Conservation (phyloP, 2,888 invertebrate species). For the Thumatha senex region DNA sequence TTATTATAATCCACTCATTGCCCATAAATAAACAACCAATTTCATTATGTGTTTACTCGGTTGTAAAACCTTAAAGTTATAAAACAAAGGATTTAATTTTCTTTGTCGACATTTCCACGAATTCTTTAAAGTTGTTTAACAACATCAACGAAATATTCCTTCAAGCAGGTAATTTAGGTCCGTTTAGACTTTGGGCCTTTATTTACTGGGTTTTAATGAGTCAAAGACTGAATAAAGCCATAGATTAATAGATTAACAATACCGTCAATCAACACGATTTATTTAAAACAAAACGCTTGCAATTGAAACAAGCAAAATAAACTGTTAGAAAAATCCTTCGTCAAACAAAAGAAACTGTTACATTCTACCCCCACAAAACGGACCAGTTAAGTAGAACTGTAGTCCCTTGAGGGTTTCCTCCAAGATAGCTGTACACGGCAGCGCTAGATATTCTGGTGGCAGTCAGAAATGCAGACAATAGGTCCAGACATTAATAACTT, state of each 20-base stretch:
- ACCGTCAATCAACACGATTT: conserved; percentile 51
- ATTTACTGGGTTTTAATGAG: too few relatives aligned
- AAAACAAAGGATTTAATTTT: too few relatives aligned
- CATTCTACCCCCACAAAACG: conserved; percentile 62
- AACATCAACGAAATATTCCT: too few relatives aligned
- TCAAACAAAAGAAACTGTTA: conserved; percentile 66
- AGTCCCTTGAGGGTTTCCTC: conserved; percentile 28
- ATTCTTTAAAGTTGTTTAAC: too few relatives aligned
- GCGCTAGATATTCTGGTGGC: conserved; percentile 49
- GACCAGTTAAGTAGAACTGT: conserved; percentile 49
- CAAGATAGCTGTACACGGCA: conserved; percentile 32
- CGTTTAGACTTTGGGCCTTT: too few relatives aligned
- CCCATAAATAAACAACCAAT: too few relatives aligned
- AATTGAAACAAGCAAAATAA: conserved; percentile 59
- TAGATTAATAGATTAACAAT: neutral
- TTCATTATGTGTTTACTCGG: too few relatives aligned
- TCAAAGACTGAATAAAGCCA: neutral
- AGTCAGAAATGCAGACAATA: conserved; percentile 72
- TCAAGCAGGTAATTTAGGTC: too few relatives aligned
- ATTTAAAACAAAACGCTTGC: conserved; percentile 52
- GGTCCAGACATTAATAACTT: conserved; percentile 78
- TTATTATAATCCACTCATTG: too few relatives aligned
- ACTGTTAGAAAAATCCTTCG: conserved; percentile 59
- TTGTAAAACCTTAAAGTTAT: too few relatives aligned
- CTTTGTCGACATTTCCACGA: too few relatives aligned